These are phyloP conservation scores for Nezara viridula DNA, from an alignment of 2,888 invertebrate genomes.

Conservation along the genomic window DNA sequence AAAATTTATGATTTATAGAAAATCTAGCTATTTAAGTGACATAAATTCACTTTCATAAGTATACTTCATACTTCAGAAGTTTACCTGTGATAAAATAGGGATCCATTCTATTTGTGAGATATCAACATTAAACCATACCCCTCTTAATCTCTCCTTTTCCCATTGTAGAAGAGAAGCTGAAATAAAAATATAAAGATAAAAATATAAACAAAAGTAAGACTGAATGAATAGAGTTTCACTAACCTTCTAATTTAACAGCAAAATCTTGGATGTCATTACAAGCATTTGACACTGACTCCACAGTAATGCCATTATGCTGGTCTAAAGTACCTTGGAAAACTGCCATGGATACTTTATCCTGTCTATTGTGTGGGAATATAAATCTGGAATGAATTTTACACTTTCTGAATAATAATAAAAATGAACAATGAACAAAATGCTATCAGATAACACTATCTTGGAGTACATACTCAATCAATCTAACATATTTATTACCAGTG, in stretches of 20 bases:
- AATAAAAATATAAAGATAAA: conserved; percentile 66
- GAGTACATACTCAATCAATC: conserved; percentile 30
- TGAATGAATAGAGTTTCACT: background rate
- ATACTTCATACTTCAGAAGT: background rate
- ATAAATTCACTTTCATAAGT: too few species aligned
- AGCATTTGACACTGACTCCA: conserved; percentile 75
- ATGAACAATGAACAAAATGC: too few species aligned
- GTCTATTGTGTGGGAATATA: background rate
- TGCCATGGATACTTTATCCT: conserved; percentile 12
- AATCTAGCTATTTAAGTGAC: background rate
- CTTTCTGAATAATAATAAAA: background rate
- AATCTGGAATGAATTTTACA: background rate
- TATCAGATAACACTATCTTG: conserved; percentile 7
- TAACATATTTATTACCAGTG: conserved; percentile 20
- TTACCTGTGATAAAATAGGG: conserved; percentile 79
- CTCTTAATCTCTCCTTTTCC: conserved; percentile 76
- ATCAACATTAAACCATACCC: conserved; percentile 86
- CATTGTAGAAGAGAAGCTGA: conserved; percentile 80
- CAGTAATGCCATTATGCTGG: conserved; percentile 81
- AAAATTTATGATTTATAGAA: background rate
- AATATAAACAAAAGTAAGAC: background rate
- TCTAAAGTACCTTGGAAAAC: conserved; percentile 70
- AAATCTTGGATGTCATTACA: conserved; percentile 72
- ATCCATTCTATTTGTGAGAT: conserved; percentile 81
- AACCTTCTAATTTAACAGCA: conserved; percentile 74